phyloP scores from a whole-genome alignment of 2,888 invertebrate genomes.

The Glaucopsyche alexis region DNA sequence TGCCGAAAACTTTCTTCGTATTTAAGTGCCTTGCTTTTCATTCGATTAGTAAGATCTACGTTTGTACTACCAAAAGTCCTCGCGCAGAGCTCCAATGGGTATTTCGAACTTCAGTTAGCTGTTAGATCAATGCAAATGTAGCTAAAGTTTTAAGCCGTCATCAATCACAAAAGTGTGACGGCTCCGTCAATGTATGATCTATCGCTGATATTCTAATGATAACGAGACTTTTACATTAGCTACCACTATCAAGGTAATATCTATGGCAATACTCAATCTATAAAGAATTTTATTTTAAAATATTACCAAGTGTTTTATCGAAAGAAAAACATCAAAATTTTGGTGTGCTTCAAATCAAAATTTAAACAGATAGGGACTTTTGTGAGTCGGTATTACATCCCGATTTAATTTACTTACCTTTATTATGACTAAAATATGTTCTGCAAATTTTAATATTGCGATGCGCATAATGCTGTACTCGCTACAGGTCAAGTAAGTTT shows the following conservation, averaged over 20 bases:
- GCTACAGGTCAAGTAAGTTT: conserved; percentile 7
- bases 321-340: too few species aligned
- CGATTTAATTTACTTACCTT: too few species aligned
- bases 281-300: background rate
- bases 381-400: too few species aligned
- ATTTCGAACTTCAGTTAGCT: background rate
- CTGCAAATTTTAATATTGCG: background rate
- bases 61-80: background rate
- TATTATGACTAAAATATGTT: background rate
- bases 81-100: background rate
- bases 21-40: background rate
- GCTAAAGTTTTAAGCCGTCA: background rate
- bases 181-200: conserved; percentile 23
- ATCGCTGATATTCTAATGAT: conserved; percentile 16
- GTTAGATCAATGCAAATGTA: conserved; percentile 16
- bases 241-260: background rate
- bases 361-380: too few species aligned
- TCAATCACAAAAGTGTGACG: conserved; percentile 17
- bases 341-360: too few species aligned
- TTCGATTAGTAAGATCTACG: background rate
- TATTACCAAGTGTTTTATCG: too few species aligned
- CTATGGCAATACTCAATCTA: background rate
- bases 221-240: conserved; percentile 16
- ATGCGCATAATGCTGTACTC: background rate
- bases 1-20: background rate